Conservation (phyloP, 2,113 vertebrate genomes). For the Prunella himalayana region DNA sequence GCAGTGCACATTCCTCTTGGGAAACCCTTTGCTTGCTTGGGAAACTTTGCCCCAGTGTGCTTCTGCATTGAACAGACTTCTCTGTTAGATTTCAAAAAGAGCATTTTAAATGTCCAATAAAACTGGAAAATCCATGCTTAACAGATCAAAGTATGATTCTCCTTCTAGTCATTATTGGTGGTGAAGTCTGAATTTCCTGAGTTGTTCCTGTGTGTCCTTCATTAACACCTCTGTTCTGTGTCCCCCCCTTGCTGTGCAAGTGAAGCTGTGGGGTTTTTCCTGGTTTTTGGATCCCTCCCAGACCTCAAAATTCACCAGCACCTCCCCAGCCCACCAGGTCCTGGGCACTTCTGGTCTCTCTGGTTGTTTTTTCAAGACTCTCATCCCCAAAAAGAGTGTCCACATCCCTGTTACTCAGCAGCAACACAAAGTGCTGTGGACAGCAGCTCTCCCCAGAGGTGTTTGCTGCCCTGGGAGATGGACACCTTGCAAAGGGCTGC, state of each 20-base stretch:
- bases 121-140: background rate
- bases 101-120: conserved; percentile 11
- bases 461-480: background rate
- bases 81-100: background rate
- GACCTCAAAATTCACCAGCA: background rate
- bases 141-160: conserved; percentile 14
- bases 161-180: background rate
- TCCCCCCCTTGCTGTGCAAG: background rate
- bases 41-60: background rate
- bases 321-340: background rate
- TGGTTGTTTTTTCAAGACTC: background rate
- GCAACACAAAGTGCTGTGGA: background rate
- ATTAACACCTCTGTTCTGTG: background rate
- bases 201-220: background rate
- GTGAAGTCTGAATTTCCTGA: conserved; percentile 23
- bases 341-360: background rate
- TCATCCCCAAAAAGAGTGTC: background rate
- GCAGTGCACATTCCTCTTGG: background rate
- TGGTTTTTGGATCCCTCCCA: background rate
- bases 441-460: background rate
- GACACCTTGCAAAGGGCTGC: background rate
- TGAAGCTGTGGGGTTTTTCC: conserved; percentile 16
- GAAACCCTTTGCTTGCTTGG: background rate
- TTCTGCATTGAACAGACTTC: background rate
- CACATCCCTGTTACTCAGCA: background rate